These are phyloP conservation scores for Archips xylosteana DNA, from an alignment of 2,888 invertebrate genomes.

Conservation along the genomic window DNA sequence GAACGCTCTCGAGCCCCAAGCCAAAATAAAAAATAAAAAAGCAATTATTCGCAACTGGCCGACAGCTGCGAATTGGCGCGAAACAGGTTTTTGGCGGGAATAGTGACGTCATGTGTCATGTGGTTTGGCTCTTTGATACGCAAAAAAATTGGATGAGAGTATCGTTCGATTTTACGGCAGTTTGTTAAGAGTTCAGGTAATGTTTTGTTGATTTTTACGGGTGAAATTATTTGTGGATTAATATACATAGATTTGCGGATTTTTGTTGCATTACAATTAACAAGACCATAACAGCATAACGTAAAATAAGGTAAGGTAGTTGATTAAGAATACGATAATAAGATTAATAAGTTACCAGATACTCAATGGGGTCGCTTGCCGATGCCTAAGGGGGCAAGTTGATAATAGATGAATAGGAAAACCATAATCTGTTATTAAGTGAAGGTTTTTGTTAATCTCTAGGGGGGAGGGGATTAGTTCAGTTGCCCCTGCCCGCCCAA, in stretches of 20 bases:
- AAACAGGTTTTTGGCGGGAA: slow-evolving; percentile 78
- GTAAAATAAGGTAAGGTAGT: background rate
- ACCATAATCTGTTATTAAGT: no score
- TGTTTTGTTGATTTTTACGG: slow-evolving; percentile 43
- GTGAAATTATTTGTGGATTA: background rate
- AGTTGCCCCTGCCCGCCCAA: no score
- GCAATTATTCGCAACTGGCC: slow-evolving; percentile 69
- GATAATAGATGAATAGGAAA: no score
- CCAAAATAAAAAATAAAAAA: slow-evolving; percentile 63
- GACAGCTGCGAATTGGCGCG: slow-evolving; percentile 84
- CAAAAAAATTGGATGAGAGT: slow-evolving; percentile 67
- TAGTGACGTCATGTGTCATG: slow-evolving; percentile 71
- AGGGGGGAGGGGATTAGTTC: no score
- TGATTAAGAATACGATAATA: background rate
- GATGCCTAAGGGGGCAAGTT: no score
- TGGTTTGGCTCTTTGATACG: slow-evolving; percentile 63
- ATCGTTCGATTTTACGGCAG: slow-evolving; percentile 68
- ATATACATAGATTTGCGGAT: background rate
- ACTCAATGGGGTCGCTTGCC: no score
- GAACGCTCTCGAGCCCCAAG: slow-evolving; percentile 59
- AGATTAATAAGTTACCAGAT: no score
- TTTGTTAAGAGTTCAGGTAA: slow-evolving; percentile 55
- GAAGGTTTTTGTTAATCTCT: no score
- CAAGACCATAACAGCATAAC: background rate
- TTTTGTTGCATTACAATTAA: background rate